Conservation (phyloP, 2,797 vertebrate species). For the Sebastes steindachneri region DNA sequence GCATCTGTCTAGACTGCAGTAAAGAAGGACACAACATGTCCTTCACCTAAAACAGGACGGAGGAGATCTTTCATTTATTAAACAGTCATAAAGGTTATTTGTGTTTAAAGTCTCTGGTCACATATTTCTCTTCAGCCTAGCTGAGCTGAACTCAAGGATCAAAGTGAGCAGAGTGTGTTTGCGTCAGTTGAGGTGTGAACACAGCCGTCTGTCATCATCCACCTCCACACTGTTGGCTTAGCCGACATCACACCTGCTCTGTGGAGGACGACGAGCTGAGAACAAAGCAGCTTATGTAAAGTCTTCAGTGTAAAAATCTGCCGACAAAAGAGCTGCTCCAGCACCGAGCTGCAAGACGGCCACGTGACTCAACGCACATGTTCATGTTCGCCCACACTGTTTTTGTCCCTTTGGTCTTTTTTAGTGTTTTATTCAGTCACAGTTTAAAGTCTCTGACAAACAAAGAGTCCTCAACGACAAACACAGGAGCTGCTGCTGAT, state of each 20-base stretch:
- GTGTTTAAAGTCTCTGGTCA: background rate
- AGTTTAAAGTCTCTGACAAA: background rate
- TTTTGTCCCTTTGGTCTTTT: background rate
- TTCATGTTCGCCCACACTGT: background rate
- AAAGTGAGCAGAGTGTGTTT: background rate
- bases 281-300: slow-evolving; percentile 29
- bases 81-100: background rate
- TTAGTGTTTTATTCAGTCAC: background rate
- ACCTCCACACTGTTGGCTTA: slow-evolving; percentile 12
- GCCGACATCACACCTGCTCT: slow-evolving; percentile 9
- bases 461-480: background rate
- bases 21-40: background rate
- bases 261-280: background rate
- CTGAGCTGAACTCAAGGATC: background rate
- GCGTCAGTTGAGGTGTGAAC: background rate
- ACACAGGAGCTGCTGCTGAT: background rate
- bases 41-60: background rate
- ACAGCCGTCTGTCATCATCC: slow-evolving; percentile 15
- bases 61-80: background rate
- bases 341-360: background rate
- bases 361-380: background rate
- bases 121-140: background rate
- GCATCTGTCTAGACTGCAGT: background rate
- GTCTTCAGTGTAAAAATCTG: background rate
- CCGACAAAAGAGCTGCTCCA: background rate